Evolutionary conservation across 2,888 invertebrate species (phyloP), one percentile per base, ranked within the genome.

Genomic region (Micoletzkya japonica): DNA sequence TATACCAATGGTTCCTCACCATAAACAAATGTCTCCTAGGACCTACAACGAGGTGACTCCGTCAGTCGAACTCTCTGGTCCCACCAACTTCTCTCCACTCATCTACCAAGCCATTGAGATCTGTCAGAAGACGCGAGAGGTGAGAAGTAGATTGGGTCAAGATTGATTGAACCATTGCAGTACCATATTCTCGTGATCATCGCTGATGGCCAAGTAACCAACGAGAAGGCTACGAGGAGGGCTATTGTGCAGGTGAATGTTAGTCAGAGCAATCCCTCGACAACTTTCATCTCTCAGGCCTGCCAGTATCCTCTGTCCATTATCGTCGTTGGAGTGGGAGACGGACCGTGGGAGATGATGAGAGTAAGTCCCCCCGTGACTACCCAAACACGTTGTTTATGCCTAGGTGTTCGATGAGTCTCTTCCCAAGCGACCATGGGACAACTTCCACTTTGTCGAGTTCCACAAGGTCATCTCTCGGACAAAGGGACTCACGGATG

Each of bases 381-480:
- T 17, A 32, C 4, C 26, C 4, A 28, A 70, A 44, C 39, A 71
- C 10, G 20, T 60, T 39, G 37, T 17, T 50, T 70, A 26, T 17
- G 64, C 73, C 0, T 59, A 87, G 77, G 87, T 88, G 63, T 89
- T 88, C 80, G 88, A 88, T 78, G 87, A 88, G 72, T 84, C 85
- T 1, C 80, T 88, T 20, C 88, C 88, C 2, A 82, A 86, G 70
- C 81, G 88, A 58, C 86, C 86, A 61, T 88, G 88, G 86, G 88
- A 89, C 82, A 88, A 88, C 80, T 89, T 89, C 83, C 88, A 89
- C 75, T 88, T 88, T 81, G 88, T 88, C 34, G 87, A 88, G 73
- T 88, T 86, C 78, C 86, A 87, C 75, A 82, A 85, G 69, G 82
- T 87, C 26, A 81, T 86, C 34, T 70, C 70, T n/a, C 26, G 44